Evolutionary conservation across 2,888 invertebrate species (phyloP).

Genomic region (Amphimallon solstitiale): DNA sequence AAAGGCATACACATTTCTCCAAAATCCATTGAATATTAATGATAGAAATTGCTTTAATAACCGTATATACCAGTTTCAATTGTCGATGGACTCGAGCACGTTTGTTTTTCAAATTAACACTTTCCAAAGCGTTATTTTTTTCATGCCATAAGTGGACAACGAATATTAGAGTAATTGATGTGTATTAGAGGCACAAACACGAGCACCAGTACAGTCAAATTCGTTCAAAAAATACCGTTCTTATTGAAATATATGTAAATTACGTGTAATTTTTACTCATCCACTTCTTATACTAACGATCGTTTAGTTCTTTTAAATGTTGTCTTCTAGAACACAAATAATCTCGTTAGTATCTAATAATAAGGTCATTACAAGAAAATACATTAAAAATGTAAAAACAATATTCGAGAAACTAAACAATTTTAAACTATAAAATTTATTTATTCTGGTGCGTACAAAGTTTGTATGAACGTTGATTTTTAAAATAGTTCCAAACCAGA

Average conservation of each 20-base stretch:
- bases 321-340: no score
- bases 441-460: no score
- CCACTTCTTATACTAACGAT: no score
- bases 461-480: no score
- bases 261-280: not conserved
- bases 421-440: no score
- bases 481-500: no score
- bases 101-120: constrained; percentile 33
- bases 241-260: constrained; percentile 30
- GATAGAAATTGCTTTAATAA: constrained; percentile 28
- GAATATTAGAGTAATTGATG: constrained; percentile 24
- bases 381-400: no score
- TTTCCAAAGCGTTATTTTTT: constrained; percentile 26
- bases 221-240: constrained; percentile 32
- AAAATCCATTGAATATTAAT: constrained; percentile 33
- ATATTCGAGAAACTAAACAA: no score
- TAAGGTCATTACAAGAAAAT: no score
- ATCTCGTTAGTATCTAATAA: no score
- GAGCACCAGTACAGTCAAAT: constrained; percentile 3
- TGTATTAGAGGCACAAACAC: constrained; percentile 21
- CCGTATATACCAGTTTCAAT: constrained; percentile 17
- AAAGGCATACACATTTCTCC: constrained; percentile 27
- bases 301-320: no score
- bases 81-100: constrained; percentile 11
- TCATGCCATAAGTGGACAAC: constrained; percentile 2